Evolutionary conservation across 2,113 vertebrate genomes (phyloP), one percentile per base, ranked within the genome.

Genomic region (Hiodon alosoides): DNA sequence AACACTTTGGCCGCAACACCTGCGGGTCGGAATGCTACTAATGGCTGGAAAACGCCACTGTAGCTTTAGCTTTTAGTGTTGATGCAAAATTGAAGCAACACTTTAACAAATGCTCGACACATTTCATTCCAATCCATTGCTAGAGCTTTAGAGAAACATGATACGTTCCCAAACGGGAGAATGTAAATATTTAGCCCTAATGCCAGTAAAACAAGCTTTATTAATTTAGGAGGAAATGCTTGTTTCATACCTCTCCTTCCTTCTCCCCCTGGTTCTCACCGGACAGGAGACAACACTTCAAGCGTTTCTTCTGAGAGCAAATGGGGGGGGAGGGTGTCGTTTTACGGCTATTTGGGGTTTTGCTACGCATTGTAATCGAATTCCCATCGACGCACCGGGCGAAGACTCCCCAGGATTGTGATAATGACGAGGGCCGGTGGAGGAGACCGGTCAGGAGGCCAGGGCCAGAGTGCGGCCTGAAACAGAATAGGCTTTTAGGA

Each of bases 181-280:
- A 94, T 94, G 94, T 97, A 98, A 98, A 98, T 98, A 98, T 98
- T 98, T 98, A 90, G 88, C 87, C 85, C 78, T 92, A 93, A 93
- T 91, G 86, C 82, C 85, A 86, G 90, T 88, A 90, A 92, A 95
- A 92, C 83, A 88, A 86, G 87, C 91, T 91, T 94, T 92, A 93
- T 93, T 92, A 92, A 92, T 93, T 92, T 91, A 91, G 90, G 92
- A 91, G 91, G 90, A 94, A 94, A 90, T 93, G 81, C 90, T 92
- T 87, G 48, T 31, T 71, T 48, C 59, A 59, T 76, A 85, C 81
- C 87, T 72, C 13, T 69, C 86, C 86, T 80, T 84, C 81, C 81
- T 85, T 73, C 83, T 84, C 86, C 85, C 85, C 87, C 86, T 89
- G 81, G 31, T 31, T 31, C 31, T 31, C 31, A 31, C 31, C 31